Base-by-base conservation (phyloP, 2,797 vertebrate genomes). In the Leucoraja ocellata region DNA sequence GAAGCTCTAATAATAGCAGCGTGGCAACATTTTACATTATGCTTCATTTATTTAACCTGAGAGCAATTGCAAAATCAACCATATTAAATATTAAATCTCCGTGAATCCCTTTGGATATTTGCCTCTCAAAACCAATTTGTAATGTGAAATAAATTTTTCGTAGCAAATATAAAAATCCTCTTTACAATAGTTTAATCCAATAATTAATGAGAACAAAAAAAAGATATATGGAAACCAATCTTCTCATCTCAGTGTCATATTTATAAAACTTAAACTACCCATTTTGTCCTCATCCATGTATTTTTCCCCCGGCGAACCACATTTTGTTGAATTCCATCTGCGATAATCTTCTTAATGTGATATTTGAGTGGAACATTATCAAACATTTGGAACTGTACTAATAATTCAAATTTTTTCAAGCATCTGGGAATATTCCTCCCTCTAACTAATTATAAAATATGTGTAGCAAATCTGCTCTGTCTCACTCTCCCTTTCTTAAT, bases 101-200 rank as follows among this genome's bases (percentile, higher is more conserved):
- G 71, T 46, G 46, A 92, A 92, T 92, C 36, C 25, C 46, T 76
- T 76, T 74, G 71, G 39, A 54, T 92, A 16, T 76, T 92, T 92
- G 39, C 23, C 23, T 74, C 21, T 14, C 39, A 76, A 71, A 92
- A 73, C 25, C 65, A 92, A 74, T 92, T 92, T 92, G 73, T 76
- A 58, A 92, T 74, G 36, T n/a, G 25, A 74, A 28, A 58, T 71
- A 92, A 54, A 54, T 88, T 88, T 23, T 76, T 76, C 39, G 11
- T 39, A 76, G 71, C 90, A 92, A 92, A 92, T 92, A 46, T 58
- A 46, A 76, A 76, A 76, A 74, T 7, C 71, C 39, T 92, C 23
- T 73, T 92, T 92, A 92, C 39, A 76, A 92, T 39, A 71, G 23
- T 74, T 91, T 65, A 10, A 74, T 91, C 32, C 68, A 46, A 23